Evolutionary conservation across 2,113 vertebrate species (phyloP).

Genomic region (Megaleporinus macrocephalus): DNA sequence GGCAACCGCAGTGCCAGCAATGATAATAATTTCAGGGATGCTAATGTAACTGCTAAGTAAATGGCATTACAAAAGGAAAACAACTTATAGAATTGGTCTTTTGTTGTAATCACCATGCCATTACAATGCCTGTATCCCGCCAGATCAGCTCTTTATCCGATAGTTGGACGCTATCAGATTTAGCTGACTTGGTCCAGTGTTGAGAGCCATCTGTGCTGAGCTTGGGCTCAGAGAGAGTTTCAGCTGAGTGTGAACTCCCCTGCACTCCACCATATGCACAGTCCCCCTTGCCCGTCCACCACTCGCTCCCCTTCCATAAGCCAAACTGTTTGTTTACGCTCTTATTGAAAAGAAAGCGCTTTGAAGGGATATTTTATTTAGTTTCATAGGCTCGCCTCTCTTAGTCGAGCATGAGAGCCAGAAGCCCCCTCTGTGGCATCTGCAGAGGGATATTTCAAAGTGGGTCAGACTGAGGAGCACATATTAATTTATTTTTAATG

Average conservation of each 20-base stretch:
- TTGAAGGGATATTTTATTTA: conserved; percentile 37
- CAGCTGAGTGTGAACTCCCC: conserved; percentile 51
- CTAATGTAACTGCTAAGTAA: not conserved
- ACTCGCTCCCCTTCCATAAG: conserved; percentile 22
- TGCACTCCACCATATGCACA: conserved; percentile 49
- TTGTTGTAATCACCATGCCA: not conserved
- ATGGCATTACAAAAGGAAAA: not conserved
- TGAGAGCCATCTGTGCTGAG: conserved; percentile 68
- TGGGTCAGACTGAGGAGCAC: conserved; percentile 73
- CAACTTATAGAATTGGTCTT: not conserved
- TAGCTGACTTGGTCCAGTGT: conserved; percentile 62
- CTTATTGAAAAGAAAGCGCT: conserved; percentile 44
- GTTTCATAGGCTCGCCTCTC: conserved; percentile 17
- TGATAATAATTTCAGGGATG: not conserved
- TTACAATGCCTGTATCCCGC: conserved; percentile 24
- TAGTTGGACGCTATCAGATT: conserved; percentile 51
- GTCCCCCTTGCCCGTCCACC: conserved; percentile 10
- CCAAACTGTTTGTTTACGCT: conserved; percentile 48
- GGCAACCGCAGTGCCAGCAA: not conserved
- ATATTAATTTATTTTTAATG: conserved; percentile 77
- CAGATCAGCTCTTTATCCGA: conserved; percentile 27
- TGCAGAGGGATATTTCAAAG: conserved; percentile 66
- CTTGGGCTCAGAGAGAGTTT: conserved; percentile 47
- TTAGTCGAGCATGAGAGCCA: conserved; percentile 57
- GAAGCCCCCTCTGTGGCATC: conserved; percentile 65